Conservation (phyloP, 2,113 vertebrate genomes). For the Pseudorhombus dupliciocellatus region DNA sequence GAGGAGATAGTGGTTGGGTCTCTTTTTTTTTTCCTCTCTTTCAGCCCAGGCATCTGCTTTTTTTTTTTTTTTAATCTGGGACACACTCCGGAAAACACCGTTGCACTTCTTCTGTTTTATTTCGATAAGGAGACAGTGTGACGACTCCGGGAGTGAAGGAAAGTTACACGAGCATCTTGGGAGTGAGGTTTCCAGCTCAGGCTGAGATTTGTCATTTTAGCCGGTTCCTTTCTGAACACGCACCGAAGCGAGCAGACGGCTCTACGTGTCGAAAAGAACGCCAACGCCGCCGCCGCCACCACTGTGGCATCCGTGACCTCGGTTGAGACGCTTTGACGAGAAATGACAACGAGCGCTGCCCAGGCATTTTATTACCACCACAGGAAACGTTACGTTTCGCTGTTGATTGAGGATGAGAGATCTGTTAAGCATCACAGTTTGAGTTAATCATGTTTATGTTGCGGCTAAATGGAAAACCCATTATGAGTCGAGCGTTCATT, state of each 20-base stretch:
- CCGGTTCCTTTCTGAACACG: background rate
- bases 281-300: no score
- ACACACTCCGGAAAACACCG: background rate
- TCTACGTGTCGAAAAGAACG: background rate
- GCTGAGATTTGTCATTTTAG: constrained; percentile 1
- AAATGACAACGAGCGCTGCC: background rate
- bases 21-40: constrained; percentile 15
- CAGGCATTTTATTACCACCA: background rate
- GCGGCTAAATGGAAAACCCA: constrained; percentile 33
- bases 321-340: background rate
- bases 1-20: constrained; percentile 6
- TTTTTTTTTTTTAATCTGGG: no score
- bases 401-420: constrained; percentile 6
- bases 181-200: background rate
- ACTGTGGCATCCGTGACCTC: background rate
- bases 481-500: constrained; percentile 39
- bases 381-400: background rate
- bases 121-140: constrained; percentile 37
- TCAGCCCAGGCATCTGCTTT: constrained; percentile 11
- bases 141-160: background rate
- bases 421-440: constrained; percentile 16
- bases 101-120: constrained; percentile 21
- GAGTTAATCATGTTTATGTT: constrained; percentile 55
- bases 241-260: background rate
- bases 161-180: background rate